These are phyloP conservation scores for Channallabes apus DNA, from an alignment of 2,797 vertebrate genomes.

Conservation along the genomic window DNA sequence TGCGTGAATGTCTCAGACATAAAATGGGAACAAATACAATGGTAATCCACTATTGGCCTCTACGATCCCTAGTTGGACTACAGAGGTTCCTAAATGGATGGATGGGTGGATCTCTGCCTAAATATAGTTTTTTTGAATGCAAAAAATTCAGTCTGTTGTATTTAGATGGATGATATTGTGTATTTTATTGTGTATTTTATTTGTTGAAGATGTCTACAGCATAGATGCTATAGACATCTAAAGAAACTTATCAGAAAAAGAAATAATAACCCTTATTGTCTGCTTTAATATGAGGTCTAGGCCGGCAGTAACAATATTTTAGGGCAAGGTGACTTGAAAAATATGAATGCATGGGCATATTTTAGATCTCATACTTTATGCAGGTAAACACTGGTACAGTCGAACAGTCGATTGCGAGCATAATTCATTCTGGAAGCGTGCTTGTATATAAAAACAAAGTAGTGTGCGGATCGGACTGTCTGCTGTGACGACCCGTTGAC, in stretches of 20 bases:
- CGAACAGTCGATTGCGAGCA: too few relatives aligned
- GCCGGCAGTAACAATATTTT: neutral
- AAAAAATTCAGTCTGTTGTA: neutral
- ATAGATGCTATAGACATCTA: neutral
- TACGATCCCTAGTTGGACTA: too few relatives aligned
- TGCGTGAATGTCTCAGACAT: too few relatives aligned
- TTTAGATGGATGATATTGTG: neutral
- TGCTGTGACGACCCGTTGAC: too few relatives aligned
- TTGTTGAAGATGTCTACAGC: too few relatives aligned
- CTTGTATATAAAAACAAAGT: too few relatives aligned
- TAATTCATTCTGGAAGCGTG: too few relatives aligned
- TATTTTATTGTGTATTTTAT: neutral
- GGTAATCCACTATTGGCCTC: too few relatives aligned
- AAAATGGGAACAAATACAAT: too few relatives aligned
- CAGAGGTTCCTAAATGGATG: too few relatives aligned
- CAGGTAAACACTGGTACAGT: neutral
- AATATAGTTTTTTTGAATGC: neutral
- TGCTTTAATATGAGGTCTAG: neutral
- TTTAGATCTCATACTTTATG: neutral
- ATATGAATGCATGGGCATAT: neutral
- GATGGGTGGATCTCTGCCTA: neutral
- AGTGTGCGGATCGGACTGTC: too few relatives aligned
- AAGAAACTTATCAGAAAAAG: neutral
- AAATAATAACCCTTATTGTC: neutral
- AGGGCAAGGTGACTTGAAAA: neutral